Evolutionary conservation across 1,140 invertebrate species (phyloP).

Genomic region (Schlechtendalia chinensis): DNA sequence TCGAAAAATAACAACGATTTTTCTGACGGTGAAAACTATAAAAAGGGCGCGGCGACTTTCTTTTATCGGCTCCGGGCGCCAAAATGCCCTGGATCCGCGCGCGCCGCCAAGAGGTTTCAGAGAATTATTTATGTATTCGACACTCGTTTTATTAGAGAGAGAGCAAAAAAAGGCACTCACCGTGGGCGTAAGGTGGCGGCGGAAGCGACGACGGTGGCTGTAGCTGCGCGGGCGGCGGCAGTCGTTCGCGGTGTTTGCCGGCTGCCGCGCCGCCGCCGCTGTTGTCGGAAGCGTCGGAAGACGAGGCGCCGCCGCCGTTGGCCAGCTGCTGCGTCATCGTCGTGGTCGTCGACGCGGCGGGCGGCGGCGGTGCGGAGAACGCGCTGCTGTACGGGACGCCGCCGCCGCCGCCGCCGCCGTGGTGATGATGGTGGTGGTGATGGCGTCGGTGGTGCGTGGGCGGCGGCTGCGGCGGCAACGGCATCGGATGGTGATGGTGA

Average conservation of each 20-base stretch:
- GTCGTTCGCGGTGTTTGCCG: conserved; percentile 46
- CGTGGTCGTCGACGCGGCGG: conserved; percentile 28
- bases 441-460: conserved; percentile 53
- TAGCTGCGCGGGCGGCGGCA: conserved; percentile 34
- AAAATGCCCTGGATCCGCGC: no score
- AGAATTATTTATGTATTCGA: no score
- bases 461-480: conserved; percentile 50
- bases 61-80: no score
- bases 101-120: no score
- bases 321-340: neutral
- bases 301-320: conserved; percentile 19
- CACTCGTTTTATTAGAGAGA: no score
- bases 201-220: conserved; percentile 37
- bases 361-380: conserved; percentile 51
- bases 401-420: conserved; percentile 55
- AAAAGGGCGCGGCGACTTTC: no score
- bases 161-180: conserved; percentile 51
- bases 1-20: no score
- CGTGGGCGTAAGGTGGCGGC: conserved; percentile 54
- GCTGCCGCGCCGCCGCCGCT: conserved; percentile 3
- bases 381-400: conserved; percentile 54
- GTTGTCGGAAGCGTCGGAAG: conserved; percentile 38
- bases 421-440: conserved; percentile 53
- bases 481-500: conserved; percentile 51
- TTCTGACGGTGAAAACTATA: no score